A percentile compares a stretch with the other conserved stretches of the same genome.
These are phyloP conservation scores for Onthophagus sagittarius DNA, from an alignment of 2,888 invertebrate genomes.

Conservation along the genomic window DNA sequence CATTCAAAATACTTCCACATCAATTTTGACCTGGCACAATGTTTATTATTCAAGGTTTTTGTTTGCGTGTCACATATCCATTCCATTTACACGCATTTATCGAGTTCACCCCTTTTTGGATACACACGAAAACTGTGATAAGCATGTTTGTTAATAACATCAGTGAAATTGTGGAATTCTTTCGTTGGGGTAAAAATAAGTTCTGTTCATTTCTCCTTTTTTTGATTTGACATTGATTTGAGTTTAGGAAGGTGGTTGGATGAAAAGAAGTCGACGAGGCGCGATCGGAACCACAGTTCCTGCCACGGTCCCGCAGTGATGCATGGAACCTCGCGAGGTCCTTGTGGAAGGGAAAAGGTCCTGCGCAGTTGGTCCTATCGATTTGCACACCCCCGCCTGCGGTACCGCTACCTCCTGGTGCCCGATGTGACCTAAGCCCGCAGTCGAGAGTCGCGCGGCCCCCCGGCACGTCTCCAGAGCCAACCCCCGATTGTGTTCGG, in stretches of 20 bases:
- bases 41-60: not conserved
- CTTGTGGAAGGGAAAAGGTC: conserved; percentile 19
- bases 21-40: not conserved
- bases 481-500: conserved; percentile 10
- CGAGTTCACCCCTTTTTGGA: not conserved
- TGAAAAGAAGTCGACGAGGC: not conserved
- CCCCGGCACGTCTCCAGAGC: not conserved
- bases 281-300: not conserved
- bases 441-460: conserved; percentile 48
- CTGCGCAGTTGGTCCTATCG: conserved; percentile 34
- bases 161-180: too few species aligned
- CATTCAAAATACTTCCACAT: not conserved
- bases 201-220: not conserved
- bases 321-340: conserved; percentile 4
- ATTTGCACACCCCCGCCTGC: conserved; percentile 48
- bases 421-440: conserved; percentile 51
- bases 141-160: not conserved
- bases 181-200: not conserved
- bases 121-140: not conserved
- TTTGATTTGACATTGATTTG: not conserved
- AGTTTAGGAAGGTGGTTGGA: not conserved
- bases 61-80: not conserved
- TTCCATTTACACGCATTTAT: not conserved
- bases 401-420: conserved; percentile 51
- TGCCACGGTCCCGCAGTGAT: not conserved